These are phyloP conservation scores for Agrilus planipennis DNA, from an alignment of 1,140 invertebrate species.

Conservation along the genomic window DNA sequence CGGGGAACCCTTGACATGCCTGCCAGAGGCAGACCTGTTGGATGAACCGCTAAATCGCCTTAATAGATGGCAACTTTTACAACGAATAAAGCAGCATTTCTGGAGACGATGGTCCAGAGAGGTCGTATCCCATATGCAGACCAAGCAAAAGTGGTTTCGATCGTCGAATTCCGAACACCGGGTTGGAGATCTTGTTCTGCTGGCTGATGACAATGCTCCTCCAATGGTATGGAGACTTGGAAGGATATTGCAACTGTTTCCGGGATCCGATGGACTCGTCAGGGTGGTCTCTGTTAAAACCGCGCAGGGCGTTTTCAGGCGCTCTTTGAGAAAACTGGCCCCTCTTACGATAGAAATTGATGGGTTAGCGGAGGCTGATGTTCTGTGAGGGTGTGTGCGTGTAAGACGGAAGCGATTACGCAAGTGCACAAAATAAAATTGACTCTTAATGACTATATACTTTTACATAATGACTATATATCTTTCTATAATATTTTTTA, in stretches of 20 bases:
- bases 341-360: neutral
- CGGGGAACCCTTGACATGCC: conserved; percentile 17
- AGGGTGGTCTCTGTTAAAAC: conserved; percentile 15
- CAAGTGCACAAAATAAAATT: too few relatives aligned
- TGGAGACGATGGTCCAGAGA: conserved; percentile 26
- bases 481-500: too few relatives aligned
- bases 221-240: conserved; percentile 17
- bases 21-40: conserved; percentile 10
- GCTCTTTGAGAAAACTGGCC: conserved; percentile 9
- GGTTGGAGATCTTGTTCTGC: conserved; percentile 15
- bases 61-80: conserved; percentile 19
- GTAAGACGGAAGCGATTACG: too few relatives aligned
- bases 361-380: too few relatives aligned
- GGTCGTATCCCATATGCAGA: conserved; percentile 20
- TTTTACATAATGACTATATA: too few relatives aligned
- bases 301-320: conserved; percentile 11
- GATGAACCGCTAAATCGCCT: conserved; percentile 13
- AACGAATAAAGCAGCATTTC: conserved; percentile 19
- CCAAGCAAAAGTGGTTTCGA: conserved; percentile 4
- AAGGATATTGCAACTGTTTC: conserved; percentile 10
- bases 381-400: too few relatives aligned
- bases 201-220: conserved; percentile 15
- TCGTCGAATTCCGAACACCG: neutral
- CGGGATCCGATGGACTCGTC: conserved; percentile 17
- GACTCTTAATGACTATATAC: too few relatives aligned